Base-by-base conservation (phyloP, 2,888 invertebrate species). In the Alviniconcha strummeri region DNA sequence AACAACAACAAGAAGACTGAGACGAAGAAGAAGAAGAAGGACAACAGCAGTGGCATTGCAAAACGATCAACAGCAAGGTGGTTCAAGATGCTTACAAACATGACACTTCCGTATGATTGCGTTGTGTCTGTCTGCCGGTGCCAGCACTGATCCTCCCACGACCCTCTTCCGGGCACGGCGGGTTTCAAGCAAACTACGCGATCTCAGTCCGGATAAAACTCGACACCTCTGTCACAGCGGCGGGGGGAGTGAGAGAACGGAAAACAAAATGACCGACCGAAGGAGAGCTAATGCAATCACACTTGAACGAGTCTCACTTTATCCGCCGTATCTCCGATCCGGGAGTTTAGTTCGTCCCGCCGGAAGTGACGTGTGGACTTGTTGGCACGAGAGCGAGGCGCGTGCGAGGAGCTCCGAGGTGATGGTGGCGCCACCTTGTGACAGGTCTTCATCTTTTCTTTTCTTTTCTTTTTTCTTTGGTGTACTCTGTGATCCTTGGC, bases 301-400 rank as follows among this genome's bases (percentile, higher is more conserved):
- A 56, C 57, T 77, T 55, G 55, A 19, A 52, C 76, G 15, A 77
- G 55, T 77, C 56, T 13, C 15, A 19, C 19, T 57, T 77, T 56
- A 56, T 77, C 76, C 56, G 76, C 19, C n/a, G 52, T 17, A 77
- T 77, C 56, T 77, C 56, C 56, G 76, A 77, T 77, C 55, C 56
- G 57, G 76, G 55, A 56, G 17, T 77, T 57, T 55, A 77, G n/a
- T 77, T 77, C 56, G 56, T 57, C 76, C 19, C 76, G 56, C n/a
- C 64, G 80, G 80, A 80, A 80, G 80, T 80, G 80, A 80, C 69
- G 80, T 17, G 69, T 55, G 69, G 55, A 80, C 80, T 69, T 55
- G 80, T 69, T 69, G 69, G 80, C 80, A 80, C 69, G 55, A 76
- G 75, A 55, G 75, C 56, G 56, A 56, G 75, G 75, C 56, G 56